Conservation (phyloP, 2,888 invertebrate species). For the Nudaria mundana region DNA sequence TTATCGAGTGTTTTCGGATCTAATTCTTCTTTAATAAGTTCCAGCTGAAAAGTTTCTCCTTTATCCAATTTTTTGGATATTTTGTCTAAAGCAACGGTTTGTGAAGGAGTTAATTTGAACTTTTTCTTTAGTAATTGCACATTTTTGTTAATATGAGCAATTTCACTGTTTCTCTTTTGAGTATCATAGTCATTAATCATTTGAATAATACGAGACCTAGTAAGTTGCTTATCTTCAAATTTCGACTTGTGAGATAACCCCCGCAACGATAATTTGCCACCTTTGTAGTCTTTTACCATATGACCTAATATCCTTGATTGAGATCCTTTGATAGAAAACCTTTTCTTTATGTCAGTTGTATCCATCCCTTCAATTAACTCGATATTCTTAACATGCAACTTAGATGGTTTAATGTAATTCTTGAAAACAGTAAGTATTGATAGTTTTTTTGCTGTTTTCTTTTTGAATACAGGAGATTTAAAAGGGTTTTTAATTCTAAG, state of each 20-base stretch:
- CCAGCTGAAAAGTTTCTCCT: not conserved
- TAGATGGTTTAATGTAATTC: constrained; percentile 28
- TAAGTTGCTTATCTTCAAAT: constrained; percentile 28
- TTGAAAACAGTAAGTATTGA: constrained; percentile 27
- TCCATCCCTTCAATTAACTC: constrained; percentile 32
- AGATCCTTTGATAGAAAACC: constrained; percentile 30
- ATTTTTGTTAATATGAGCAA: constrained; percentile 10
- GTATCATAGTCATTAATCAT: constrained; percentile 33
- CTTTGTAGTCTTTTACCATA: constrained; percentile 38
- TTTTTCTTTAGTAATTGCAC: constrained; percentile 14
- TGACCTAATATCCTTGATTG: constrained; percentile 34
- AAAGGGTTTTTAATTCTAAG: no score
- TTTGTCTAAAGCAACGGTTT: constrained; percentile 2
- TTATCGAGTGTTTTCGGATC: not conserved
- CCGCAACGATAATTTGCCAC: constrained; percentile 30
- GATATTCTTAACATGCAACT: constrained; percentile 32
- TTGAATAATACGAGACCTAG: constrained; percentile 26
- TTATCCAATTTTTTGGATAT: not conserved
- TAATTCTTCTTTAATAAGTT: not conserved
- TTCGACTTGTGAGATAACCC: constrained; percentile 30
- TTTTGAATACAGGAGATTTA: not conserved
- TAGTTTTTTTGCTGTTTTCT: not conserved
- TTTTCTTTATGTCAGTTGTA: constrained; percentile 27
- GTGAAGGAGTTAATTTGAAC: constrained; percentile 8
- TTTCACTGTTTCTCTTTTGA: constrained; percentile 17